Evolutionary conservation across 2,797 vertebrate genomes (phyloP), one percentile per base, ranked within the genome.

Genomic region (Rhabdomys pumilio): DNA sequence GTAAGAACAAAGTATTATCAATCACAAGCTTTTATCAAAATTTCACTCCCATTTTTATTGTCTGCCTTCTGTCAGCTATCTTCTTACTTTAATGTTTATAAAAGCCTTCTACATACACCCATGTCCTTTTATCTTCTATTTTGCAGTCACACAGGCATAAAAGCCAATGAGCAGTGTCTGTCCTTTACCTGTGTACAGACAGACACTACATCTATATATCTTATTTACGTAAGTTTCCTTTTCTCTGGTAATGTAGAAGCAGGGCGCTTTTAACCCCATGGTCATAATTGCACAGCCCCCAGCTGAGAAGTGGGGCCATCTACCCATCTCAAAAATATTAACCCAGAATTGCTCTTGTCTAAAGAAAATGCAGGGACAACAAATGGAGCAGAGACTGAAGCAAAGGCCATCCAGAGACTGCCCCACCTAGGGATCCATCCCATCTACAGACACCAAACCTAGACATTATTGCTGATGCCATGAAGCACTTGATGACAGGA

Each of bases 1-100:
- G 34, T 57, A 69, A 80, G 59, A 86, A 83, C 20, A 82, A 38
- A 95, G 63, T 61, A 73, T 95, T 61, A 86, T 8, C 29, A 95
- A 75, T 75, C 19, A 26, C 0, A 41, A 63, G 2, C 20, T 86
- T 93, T 87, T 20, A 15, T 90, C 31, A 17, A 65, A 61, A 57
- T 87, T 89, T 41, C 41, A 77, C 11, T 81, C 65, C 47, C 13
- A n/a, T 80, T 59, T 55, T 95, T 79, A 61, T 92, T 61, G 55
- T 14, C 17, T 59, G 50, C 0, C 10, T 90, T 89, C 53, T 89
- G 34, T 24, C 29, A 89, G 1, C 22, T 81, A 47, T 24, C 55
- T n/a, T 80, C 57, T 92, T 61, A 55, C 29, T 88, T 82, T 13
- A 94, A 79, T 59, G 76, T 44, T 29, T 67, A 53, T 80, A 53